Base-by-base conservation (phyloP, 2,113 vertebrate genomes). In the Syrrhaptes paradoxus region DNA sequence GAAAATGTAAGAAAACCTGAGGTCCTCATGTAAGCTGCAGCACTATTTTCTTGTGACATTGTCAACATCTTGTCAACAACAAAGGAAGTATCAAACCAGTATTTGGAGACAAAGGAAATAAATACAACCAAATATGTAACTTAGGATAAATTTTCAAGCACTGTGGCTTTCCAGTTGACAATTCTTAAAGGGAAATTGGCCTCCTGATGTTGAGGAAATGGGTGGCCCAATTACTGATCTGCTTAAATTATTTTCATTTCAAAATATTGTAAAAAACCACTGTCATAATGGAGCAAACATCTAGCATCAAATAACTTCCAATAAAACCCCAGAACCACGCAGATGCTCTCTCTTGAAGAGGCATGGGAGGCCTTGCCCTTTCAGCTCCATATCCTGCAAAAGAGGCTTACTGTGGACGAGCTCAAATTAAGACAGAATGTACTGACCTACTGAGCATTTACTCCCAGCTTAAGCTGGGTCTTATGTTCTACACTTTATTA, bases 191-290 rank as follows among this genome's bases (percentile, higher is more conserved):
- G 66, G 77, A 89, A 90, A 84, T 16, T 65, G 49, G 70, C 49
- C 73, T 89, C 79, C 83, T 67, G 87, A 58, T 91, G 54, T 51
- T 29, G 70, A 93, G 43, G 34, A 86, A 70, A 92, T 46, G 54
- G 24, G 58, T 62, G 70, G 61, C 59, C 66, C 67, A 71, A 70
- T 90, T 83, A 70, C 29, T 85, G 82, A 78, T 34, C 57, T 57
- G 67, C 68, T 66, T 32, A 51, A 49, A 78, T 51, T 11, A 90
- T 55, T 90, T 75, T 89, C 36, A 31, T 80, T 83, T 61, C 17
- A 88, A 93, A 95, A 78, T 84, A 58, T 25, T 88, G 59, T 63
- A 90, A 82, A 90, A 93, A 93, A 65, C 67, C 13, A 5, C 34
- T 75, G 34, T 34, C 52, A 34, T 7, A 20, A 66, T 28, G 75